Conservation (phyloP, 2,888 invertebrate genomes). For the Habrosyne pyritoides region DNA sequence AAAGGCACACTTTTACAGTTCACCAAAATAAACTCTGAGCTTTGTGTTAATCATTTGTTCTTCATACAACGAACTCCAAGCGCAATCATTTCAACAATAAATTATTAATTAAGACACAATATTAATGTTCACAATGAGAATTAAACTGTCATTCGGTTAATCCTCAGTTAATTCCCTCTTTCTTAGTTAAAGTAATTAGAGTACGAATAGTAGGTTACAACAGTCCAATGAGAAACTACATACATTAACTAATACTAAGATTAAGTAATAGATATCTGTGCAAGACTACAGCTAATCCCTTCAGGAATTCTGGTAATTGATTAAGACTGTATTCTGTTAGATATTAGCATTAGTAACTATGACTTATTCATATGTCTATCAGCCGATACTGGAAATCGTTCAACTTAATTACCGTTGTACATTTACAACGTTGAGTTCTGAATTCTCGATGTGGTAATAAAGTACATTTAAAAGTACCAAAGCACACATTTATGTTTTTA, state of each 20-base stretch:
- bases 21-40: background rate
- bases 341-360: no score
- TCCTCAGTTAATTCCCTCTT: background rate
- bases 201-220: no score
- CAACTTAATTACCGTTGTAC: no score
- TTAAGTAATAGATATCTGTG: background rate
- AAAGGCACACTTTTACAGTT: background rate
- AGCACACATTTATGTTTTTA: no score
- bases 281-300: background rate
- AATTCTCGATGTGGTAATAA: no score
- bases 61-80: background rate
- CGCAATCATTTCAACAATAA: background rate
- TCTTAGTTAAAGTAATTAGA: background rate
- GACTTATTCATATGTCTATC: no score
- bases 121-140: background rate
- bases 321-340: no score
- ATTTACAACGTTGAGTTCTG: no score
- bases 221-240: background rate
- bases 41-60: background rate
- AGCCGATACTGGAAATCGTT: no score
- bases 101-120: background rate
- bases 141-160: background rate
- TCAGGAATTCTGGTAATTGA: no score
- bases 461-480: no score
- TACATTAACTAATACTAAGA: background rate